Percentiles rank a stretch among this genome's conserved stretches.
Conservation (phyloP, 2,113 vertebrate species). For the Macaca fascicularis region T2T-MFA8v1.1 NC_088395.1:17668001-17668500, state of each 20-base stretch:
- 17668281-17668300: background rate
- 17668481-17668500: slow-evolving; percentile 63
- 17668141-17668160: background rate
- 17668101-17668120: too few species aligned
- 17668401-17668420: slow-evolving; percentile 63
- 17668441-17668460: slow-evolving; percentile 58
- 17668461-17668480: slow-evolving; percentile 17
- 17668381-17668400: slow-evolving; percentile 42
- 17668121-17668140: background rate
- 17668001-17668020: background rate
- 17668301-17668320: background rate
- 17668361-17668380: slow-evolving; percentile 35
- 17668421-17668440: slow-evolving; percentile 18
- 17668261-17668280: background rate
- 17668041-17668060: background rate
- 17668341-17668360: background rate
- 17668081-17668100: background rate
- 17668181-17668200: background rate
- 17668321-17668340: background rate
- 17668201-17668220: slow-evolving; percentile 24
- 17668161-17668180: background rate
- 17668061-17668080: background rate
- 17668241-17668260: slow-evolving; percentile 20
- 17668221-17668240: background rate
- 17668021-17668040: background rate